Evolutionary conservation across 2,888 invertebrate genomes (phyloP), one percentile per base, ranked within the genome.

Genomic region (Stratiomys singularior): DNA sequence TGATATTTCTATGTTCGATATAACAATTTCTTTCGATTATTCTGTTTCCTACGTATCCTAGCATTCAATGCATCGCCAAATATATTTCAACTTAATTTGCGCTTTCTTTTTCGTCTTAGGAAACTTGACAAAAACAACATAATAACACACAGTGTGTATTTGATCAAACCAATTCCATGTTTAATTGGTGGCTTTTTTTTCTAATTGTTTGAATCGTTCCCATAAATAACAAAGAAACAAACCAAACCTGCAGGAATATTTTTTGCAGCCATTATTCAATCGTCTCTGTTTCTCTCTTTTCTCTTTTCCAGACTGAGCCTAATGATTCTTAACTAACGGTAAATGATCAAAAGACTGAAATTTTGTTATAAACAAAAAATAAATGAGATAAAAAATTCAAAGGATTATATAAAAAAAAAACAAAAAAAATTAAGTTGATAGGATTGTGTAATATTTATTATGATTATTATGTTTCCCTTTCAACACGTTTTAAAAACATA

Each of bases 311-410:
- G 85, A 83, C 82, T 81, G 83, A 84, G 82, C 85, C 84, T 82
- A 82, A 83, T 85, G 78, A 79, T 84, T 85, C 86, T 85, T 87
- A 87, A 87, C 86, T 85, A 85, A 83, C 84, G 85, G 86, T 84
- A 85, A 85, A 83, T 84, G 85, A 85, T 83, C 82, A 85, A 83
- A 86, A 86, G 86, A 86, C 86, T 86, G 86, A 86, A 85, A 84
- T 85, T 83, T 37, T 37, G 9, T 37, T 37, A 37, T 37, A 69
- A 13, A 69, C 58, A 58, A 76, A 69, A 56, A 58, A 28, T 58
- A 25, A 72, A 78, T 77, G 25, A 76, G 63, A 56, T 56, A 60
- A 60, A 60, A 21, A 18, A 56, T 56, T 56, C n/a, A 37, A 37
- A 37, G 37, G 37, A 37, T 37, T 37, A 37, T 37, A 37, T 5